phyloP scores from a whole-genome alignment of 2,888 invertebrate species.

The Pseudeuparius sepicola region DNA sequence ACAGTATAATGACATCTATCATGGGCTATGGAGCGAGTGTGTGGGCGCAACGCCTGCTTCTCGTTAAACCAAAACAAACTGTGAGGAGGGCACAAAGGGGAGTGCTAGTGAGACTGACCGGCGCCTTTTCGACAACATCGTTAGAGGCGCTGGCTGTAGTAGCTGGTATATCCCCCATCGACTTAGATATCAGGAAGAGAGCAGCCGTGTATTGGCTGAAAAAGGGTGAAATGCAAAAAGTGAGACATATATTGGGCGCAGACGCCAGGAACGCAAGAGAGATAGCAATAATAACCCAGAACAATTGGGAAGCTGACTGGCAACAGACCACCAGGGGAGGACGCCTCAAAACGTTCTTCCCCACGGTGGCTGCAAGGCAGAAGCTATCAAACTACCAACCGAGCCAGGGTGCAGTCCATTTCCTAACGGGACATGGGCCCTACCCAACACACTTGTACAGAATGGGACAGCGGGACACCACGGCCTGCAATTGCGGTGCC shows the following conservation, averaged over 20 bases:
- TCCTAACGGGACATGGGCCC: conserved; percentile 11
- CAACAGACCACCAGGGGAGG: neutral
- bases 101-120: conserved; percentile 9
- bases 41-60: conserved; percentile 7
- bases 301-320: neutral
- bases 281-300: neutral
- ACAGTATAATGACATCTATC: conserved; percentile 5
- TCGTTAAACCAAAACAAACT: neutral
- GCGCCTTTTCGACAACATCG: conserved; percentile 8
- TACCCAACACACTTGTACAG: neutral
- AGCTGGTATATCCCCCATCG: conserved; percentile 1
- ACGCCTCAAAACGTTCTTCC: neutral
- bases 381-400: neutral
- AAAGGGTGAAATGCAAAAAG: neutral
- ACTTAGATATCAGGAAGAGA: conserved; percentile 4
- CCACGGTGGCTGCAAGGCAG: neutral
- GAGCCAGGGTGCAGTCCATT: conserved; percentile 1
- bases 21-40: conserved; percentile 8
- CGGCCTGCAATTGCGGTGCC: conserved; percentile 5
- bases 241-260: neutral
- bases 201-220: conserved; percentile 7
- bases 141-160: conserved; percentile 1
- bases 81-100: conserved; percentile 8
- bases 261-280: neutral
- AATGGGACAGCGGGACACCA: neutral